Base-by-base conservation (phyloP, 2,797 vertebrate species). In the Acanthurus leucopareius region DNA sequence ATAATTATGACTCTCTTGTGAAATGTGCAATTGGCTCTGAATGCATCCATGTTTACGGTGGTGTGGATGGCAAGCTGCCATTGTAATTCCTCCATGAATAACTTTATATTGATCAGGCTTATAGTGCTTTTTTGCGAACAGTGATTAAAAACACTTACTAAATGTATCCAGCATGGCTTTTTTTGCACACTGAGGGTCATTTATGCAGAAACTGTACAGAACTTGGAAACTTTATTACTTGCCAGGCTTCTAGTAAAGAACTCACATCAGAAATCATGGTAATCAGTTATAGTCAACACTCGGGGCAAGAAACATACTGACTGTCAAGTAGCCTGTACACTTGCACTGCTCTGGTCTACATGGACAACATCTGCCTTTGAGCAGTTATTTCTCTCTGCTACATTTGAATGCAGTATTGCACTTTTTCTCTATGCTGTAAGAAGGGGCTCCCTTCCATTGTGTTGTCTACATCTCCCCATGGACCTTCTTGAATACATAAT, bases 231-330 rank as follows among this genome's bases (percentile, higher is more conserved):
- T 53, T 59, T 69, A 0, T 3, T 11, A 3, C 9, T 45, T 59
- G 20, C 38, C 19, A 40, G 22, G 14, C 38, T 22, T 5, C 51
- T n/a, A 45, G 25, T 52, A 75, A 78, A 51, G 64, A 15, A 72
- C 32, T 35, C 32, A 35, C 32, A 7, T 35, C 32, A 35, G 9
- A 5, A 42, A 13, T 42, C 40, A 10, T 42, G 40, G 40, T 42
- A 42, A 42, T 42, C 40, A 42, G 11, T 42, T 42, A 42, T 42
- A 13, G 40, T 42, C 40, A 42, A 42, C 40, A 42, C 40, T 42
- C 3, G 32, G 32, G 32, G 32, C 32, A 35, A 35, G 32, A 35
- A 35, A 35, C 10, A 44, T 44, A 28, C 3, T n/a, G 17, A 15
- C 25, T 58, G 25, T 48, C 25, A 10, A 28, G 17, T 25, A n/a